Base-by-base conservation (phyloP, 2,888 invertebrate genomes). In the Baccha elongata region DNA sequence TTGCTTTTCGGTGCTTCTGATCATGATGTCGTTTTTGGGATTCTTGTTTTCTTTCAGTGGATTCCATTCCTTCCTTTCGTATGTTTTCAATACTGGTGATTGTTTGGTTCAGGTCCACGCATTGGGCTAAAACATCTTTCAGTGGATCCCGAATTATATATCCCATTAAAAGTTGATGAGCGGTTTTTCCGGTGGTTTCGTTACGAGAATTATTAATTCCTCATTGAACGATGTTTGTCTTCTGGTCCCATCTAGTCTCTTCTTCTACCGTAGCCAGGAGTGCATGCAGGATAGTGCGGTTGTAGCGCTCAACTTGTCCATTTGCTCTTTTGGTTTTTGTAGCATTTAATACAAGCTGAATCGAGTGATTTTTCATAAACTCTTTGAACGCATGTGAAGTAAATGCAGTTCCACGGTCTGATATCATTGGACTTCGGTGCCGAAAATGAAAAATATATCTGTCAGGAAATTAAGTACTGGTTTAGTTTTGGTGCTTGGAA, bases 121-220 rank as follows among this genome's bases (percentile, higher is more conserved):
- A 13, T 29, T 15, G 15, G 13, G 29, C 32, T 17, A 46, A 13
- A 1, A 17, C 32, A 13, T 62, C 13, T 35, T 13, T 7, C 1
- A 46, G 8, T 21, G 62, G 46, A 11, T 62, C 46, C 3, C 21
- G 23, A 19, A 32, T 32, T 46, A 48, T 23, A 23, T 69, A 69
- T 3, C 58, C 48, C 69, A 69, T 69, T 23, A 46, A n/a, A 11
- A 69, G 11, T 10, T 46, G 48, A 35, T 69, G 69, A 6, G 58
- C 58, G 3, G 69, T 69, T 29, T 68, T 68, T 5, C 46, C 46
- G 3, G 46, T 62, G 3, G 62, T 29, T 62, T 46, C 46, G 3
- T 62, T 62, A 10, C 7, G 8, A 2, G 32, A 44, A 29, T 62
- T 62, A 4, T 62, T 62, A 2, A 46, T 46, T 62, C 44, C 32